phyloP scores from a whole-genome alignment of 2,888 invertebrate species.

The Drosophila anomelani region DNA sequence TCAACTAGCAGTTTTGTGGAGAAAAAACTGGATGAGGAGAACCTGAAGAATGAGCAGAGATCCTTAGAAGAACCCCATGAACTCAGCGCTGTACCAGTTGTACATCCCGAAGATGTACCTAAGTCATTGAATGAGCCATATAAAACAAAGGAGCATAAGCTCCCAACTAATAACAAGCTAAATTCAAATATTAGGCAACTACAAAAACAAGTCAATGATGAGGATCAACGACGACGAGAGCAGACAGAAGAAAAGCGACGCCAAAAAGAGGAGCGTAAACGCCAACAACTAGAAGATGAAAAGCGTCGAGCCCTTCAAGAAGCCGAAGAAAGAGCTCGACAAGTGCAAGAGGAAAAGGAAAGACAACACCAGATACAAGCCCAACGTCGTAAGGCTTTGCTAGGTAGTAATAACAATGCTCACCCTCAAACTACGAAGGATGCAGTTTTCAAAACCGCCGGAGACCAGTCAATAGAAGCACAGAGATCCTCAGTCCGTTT shows the following conservation, averaged over 20 bases:
- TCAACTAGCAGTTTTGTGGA: constrained; percentile 18
- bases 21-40: neutral
- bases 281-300: constrained; percentile 82
- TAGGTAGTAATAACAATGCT: constrained; percentile 51
- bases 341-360: constrained; percentile 82
- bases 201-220: constrained; percentile 59
- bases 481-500: constrained; percentile 24
- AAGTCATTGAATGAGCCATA: constrained; percentile 9
- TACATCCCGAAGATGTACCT: neutral
- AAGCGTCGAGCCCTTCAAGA: constrained; percentile 72
- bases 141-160: constrained; percentile 15
- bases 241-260: constrained; percentile 79
- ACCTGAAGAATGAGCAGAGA: neutral
- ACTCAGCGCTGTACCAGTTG: neutral
- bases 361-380: constrained; percentile 83
- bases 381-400: constrained; percentile 82
- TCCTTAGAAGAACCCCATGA: constrained; percentile 6
- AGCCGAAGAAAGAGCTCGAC: constrained; percentile 83
- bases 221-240: constrained; percentile 80
- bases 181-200: constrained; percentile 19
- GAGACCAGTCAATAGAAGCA: constrained; percentile 16
- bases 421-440: constrained; percentile 15
- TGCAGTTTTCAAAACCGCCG: constrained; percentile 24
- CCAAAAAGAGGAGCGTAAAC: constrained; percentile 82
- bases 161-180: constrained; percentile 21